Conservation (phyloP, 2,113 vertebrate genomes). For the Amblyornis subalaris region DNA sequence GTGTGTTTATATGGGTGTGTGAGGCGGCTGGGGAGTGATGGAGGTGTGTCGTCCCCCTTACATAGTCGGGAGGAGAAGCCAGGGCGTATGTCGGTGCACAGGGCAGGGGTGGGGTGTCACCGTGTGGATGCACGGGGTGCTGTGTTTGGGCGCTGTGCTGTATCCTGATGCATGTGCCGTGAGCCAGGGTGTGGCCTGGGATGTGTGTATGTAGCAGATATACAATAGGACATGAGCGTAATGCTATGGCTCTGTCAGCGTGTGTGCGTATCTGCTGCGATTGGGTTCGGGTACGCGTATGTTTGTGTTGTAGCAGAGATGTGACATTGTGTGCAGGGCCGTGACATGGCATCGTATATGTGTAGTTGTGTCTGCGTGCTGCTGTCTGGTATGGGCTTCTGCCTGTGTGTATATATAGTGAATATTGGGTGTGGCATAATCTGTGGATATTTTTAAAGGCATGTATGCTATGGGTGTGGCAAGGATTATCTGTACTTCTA, state of each 20-base stretch:
- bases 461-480: not conserved
- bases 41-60: not conserved
- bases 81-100: not conserved
- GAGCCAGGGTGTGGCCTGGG: not conserved
- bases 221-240: rapidly evolving
- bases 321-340: not conserved
- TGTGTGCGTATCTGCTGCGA: not conserved
- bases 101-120: not conserved
- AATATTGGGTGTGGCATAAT: not conserved
- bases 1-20: not conserved
- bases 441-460: not conserved
- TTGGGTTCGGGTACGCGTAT: not conserved
- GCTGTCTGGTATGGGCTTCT: not conserved
- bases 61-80: not conserved
- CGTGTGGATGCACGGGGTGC: not conserved
- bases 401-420: not conserved
- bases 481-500: not conserved
- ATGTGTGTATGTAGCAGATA: not conserved
- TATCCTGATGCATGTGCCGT: not conserved
- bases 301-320: not conserved
- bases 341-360: not conserved
- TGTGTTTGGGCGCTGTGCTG: not conserved
- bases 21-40: not conserved
- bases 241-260: rapidly evolving
- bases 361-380: not conserved